Conservation (phyloP, 2,113 vertebrate species). For the Trinectes maculatus region DNA sequence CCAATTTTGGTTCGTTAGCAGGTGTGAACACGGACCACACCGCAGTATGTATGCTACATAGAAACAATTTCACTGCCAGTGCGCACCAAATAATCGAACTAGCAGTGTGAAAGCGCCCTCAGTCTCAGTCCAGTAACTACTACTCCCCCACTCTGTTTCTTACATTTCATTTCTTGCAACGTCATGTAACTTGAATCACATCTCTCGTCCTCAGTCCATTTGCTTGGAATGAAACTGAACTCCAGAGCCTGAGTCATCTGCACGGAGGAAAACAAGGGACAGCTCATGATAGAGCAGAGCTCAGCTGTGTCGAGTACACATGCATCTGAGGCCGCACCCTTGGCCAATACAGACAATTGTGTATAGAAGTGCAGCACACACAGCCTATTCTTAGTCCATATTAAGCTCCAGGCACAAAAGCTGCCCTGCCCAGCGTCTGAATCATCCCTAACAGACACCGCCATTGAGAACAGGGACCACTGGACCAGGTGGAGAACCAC, state of each 20-base stretch:
- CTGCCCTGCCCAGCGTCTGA: constrained; percentile 31
- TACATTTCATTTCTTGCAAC: constrained; percentile 15
- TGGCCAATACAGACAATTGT: constrained; percentile 28
- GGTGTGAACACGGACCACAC: too few species aligned
- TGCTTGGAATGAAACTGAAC: constrained; percentile 26
- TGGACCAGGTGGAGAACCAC: constrained; percentile 24
- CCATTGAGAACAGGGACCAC: constrained; percentile 23
- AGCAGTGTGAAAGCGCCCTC: too few species aligned
- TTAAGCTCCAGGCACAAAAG: constrained; percentile 44
- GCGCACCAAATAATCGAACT: too few species aligned
- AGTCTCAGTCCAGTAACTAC: background rate
- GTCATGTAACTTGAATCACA: constrained; percentile 5
- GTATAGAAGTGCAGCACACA: constrained; percentile 44
- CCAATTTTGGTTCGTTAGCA: too few species aligned
- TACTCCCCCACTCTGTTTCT: background rate
- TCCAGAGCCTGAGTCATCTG: constrained; percentile 37
- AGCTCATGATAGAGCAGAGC: constrained; percentile 30
- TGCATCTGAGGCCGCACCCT: constrained; percentile 53
- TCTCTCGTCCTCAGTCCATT: constrained; percentile 15
- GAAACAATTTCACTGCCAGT: too few species aligned
- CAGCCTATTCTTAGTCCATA: constrained; percentile 62
- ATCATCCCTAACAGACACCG: constrained; percentile 20
- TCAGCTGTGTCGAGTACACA: constrained; percentile 37
- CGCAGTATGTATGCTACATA: too few species aligned
- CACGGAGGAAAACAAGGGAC: constrained; percentile 40